These are phyloP conservation scores for Didymodactylos carnosus DNA, from an alignment of 2,888 invertebrate genomes.

Conservation along the genomic window DNA sequence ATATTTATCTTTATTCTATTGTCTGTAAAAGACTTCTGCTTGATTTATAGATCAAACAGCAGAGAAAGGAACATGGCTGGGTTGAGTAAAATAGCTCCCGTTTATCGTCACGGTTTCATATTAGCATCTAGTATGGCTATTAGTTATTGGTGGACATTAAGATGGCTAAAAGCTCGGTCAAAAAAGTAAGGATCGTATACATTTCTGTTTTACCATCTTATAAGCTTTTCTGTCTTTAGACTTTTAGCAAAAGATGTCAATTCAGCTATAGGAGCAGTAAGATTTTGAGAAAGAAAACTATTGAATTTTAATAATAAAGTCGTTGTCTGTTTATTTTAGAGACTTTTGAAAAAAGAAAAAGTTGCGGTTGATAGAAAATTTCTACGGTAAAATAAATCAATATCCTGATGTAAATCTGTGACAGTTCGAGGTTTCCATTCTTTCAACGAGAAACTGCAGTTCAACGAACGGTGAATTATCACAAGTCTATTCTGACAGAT, in stretches of 20 bases:
- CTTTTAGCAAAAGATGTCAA: neutral
- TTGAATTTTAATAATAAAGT: neutral
- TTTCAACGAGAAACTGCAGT: too few relatives aligned
- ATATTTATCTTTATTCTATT: too few relatives aligned
- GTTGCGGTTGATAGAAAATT: constrained; percentile 8
- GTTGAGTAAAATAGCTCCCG: neutral
- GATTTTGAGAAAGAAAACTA: neutral
- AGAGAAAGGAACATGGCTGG: too few relatives aligned
- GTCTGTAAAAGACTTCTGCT: too few relatives aligned
- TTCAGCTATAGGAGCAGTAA: neutral
- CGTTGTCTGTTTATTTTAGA: too few relatives aligned
- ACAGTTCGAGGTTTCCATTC: too few relatives aligned
- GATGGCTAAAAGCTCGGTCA: neutral
- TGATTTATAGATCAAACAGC: too few relatives aligned
- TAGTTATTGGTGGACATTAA: neutral
- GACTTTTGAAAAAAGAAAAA: neutral
- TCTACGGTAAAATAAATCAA: too few relatives aligned
- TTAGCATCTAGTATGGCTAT: neutral
- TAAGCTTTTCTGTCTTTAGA: neutral
- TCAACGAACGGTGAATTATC: too few relatives aligned
- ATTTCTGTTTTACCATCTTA: neutral
- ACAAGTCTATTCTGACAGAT: too few relatives aligned
- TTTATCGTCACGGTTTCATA: neutral
- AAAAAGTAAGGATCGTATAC: neutral
- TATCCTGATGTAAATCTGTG: too few relatives aligned